Conservation (phyloP, 2,113 vertebrate genomes). For the Leptocoma aspasia region DNA sequence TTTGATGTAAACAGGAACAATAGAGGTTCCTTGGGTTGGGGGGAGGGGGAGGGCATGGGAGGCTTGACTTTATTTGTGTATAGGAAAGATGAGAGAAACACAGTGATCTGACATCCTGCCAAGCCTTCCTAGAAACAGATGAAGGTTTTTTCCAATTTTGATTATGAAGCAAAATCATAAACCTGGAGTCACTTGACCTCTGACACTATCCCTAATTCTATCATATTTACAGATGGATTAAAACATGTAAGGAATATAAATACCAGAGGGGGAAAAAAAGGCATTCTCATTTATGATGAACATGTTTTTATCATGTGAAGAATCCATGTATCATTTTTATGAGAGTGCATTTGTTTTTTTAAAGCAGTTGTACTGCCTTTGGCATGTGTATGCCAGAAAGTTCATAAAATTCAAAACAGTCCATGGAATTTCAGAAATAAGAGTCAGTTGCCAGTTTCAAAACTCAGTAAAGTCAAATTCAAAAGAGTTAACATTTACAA, state of each 20-base stretch:
- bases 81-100: not conserved
- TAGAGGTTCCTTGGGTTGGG: not conserved
- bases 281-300: not conserved
- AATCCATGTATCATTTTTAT: not conserved
- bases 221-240: not conserved
- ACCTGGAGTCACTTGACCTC: not conserved
- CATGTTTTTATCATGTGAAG: not conserved
- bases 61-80: not conserved
- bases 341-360: not conserved
- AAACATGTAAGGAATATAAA: not conserved
- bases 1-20: not conserved
- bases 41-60: not conserved
- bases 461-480: not conserved
- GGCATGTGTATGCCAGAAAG: not conserved
- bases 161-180: not conserved
- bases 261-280: accelerated
- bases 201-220: not conserved
- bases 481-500: not conserved
- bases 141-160: not conserved
- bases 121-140: not conserved
- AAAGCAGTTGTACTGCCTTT: not conserved
- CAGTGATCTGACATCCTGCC: not conserved
- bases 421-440: not conserved
- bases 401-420: not conserved
- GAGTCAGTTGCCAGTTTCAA: not conserved